Conservation (phyloP, 2,797 vertebrate species). For the Danionella dracula region DNA sequence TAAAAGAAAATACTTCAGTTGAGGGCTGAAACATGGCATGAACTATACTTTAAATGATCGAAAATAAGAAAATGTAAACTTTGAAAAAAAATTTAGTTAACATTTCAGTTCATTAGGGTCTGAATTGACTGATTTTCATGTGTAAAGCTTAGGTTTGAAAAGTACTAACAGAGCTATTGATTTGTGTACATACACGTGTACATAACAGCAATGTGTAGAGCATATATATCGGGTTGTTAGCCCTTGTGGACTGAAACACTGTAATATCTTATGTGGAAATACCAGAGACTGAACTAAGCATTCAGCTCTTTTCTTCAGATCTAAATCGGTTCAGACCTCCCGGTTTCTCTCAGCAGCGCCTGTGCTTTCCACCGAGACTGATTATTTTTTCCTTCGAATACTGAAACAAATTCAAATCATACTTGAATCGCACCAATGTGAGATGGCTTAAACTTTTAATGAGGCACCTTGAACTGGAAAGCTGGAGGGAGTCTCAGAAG, state of each 20-base stretch:
- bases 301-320: background rate
- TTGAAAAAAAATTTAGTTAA: too few relatives aligned
- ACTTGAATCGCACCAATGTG: background rate
- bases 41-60: too few relatives aligned
- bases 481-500: background rate
- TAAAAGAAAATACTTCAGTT: too few relatives aligned
- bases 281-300: background rate
- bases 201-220: too few relatives aligned
- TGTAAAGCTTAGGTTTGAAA: background rate
- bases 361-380: background rate
- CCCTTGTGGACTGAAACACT: too few relatives aligned
- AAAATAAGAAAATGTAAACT: too few relatives aligned
- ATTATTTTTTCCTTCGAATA: background rate
- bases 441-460: background rate
- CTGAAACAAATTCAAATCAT: background rate
- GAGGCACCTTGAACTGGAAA: background rate
- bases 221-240: too few relatives aligned
- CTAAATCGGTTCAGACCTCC: background rate
- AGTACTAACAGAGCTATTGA: background rate
- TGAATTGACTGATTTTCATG: conserved; percentile 1
- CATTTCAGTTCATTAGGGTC: background rate
- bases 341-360: background rate
- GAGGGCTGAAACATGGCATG: too few relatives aligned
- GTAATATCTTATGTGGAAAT: too few relatives aligned
- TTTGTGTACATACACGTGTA: too few relatives aligned